These are phyloP conservation scores for Agrotis clavis DNA, from an alignment of 2,888 invertebrate species.

Conservation along the genomic window DNA sequence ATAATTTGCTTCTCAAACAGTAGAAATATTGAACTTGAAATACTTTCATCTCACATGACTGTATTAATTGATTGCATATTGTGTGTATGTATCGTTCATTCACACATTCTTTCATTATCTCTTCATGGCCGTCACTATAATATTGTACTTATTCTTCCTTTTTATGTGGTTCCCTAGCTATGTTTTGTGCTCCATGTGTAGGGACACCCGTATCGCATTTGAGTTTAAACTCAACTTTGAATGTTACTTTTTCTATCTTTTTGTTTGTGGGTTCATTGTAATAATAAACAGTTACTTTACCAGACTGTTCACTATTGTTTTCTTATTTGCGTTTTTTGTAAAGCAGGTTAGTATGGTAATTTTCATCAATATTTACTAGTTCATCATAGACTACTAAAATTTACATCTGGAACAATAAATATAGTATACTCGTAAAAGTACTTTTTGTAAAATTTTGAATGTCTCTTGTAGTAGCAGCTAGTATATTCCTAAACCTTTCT, in stretches of 20 bases:
- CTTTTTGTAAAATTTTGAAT: too few species aligned
- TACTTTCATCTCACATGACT: conserved; percentile 58
- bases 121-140: neutral
- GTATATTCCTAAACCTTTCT: neutral
- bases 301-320: neutral
- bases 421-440: too few species aligned
- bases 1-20: conserved; percentile 48
- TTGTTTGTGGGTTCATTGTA: neutral
- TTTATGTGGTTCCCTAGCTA: neutral
- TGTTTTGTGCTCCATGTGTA: neutral
- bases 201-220: neutral
- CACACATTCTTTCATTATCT: conserved; percentile 40
- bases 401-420: neutral
- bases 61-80: conserved; percentile 50
- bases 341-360: neutral
- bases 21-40: conserved; percentile 63
- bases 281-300: neutral
- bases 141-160: conserved; percentile 18
- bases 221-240: neutral
- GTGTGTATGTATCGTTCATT: conserved; percentile 24
- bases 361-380: neutral
- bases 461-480: neutral
- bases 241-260: neutral
- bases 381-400: neutral
- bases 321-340: neutral